Percentiles rank a stretch among this genome's conserved stretches.
Conservation (phyloP, 2,113 vertebrate species). For the Chaetodon trifascialis region DNA sequence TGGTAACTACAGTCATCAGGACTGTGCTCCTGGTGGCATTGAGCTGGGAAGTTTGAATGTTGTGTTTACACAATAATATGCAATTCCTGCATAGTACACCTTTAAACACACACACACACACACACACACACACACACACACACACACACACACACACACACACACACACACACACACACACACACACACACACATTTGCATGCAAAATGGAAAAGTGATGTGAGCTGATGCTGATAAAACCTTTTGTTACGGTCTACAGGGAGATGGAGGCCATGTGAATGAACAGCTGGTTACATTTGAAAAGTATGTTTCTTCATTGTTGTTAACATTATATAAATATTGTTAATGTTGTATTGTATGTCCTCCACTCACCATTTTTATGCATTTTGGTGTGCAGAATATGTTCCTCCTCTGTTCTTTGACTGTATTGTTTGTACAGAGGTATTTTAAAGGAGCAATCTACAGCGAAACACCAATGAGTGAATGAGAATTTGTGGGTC, state of each 20-base stretch:
- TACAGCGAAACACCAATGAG: too few species aligned
- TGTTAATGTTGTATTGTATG: too few species aligned
- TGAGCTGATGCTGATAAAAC: not conserved
- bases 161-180: constrained; percentile 11
- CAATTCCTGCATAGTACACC: too few species aligned
- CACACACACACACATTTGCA: not conserved
- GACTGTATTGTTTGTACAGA: too few species aligned
- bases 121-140: constrained; percentile 11
- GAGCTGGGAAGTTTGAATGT: too few species aligned
- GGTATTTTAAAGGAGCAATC: too few species aligned
- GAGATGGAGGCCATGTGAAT: constrained; percentile 88
- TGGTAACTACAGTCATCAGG: too few species aligned
- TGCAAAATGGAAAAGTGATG: not conserved
- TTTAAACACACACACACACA: not conserved
- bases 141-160: constrained; percentile 11
- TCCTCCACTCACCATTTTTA: not conserved
- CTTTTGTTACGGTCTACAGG: constrained; percentile 71
- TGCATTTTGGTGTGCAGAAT: not conserved
- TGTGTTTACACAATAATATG: too few species aligned
- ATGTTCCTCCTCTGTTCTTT: not conserved
- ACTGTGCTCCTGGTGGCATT: too few species aligned
- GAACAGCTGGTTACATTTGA: constrained; percentile 94
- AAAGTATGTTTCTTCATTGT: constrained; percentile 83
- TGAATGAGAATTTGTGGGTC: too few species aligned
- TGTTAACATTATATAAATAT: not conserved